Base-by-base conservation (phyloP, 2,797 vertebrate genomes). In the Phataginus tricuspis region DNA sequence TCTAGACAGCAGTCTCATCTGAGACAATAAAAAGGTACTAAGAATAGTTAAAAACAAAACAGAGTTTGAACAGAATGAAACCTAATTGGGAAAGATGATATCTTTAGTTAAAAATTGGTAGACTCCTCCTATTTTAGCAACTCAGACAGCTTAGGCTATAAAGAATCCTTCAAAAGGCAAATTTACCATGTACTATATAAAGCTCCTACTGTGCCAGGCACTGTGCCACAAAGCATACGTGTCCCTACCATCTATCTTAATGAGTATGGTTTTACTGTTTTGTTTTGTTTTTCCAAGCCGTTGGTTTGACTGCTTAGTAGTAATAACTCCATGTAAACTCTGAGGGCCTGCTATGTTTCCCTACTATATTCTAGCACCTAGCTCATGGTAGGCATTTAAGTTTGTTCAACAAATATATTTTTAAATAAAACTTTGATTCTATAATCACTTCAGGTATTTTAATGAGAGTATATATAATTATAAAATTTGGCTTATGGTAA, bases 31-130 rank as follows among this genome's bases (percentile, higher is more conserved):
- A 96, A 92, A 39, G 31, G 37, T 64, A 83, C 34, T 59, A 57
- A 83, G 91, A 66, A 34, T n/a, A 79, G 86, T 86, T 90, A 34
- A 61, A 79, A 95, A 74, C 14, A 72, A 64, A 96, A 77, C 5
- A 5, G 42, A 88, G 45, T 86, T 86, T 94, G 42, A 18, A 37
- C 21, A 83, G 25, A 84, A 37, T 64, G 29, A 94, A 95, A 80
- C 6, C 42, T 71, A 92, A 80, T 21, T 90, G 45, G 68, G 92
- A 95, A 96, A 97, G 34, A 91, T 89, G 21, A 51, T 61, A 27
- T 85, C 23, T 85, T 87, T 39, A 72, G 72, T 82, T 94, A 79
- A 94, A 82, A 84, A 68, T 93, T 39, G 78, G 59, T 49, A 51
- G 45, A 66, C 8, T 87, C 5, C 29, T 77, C 11, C 11, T 74